Base-by-base conservation (phyloP, 2,113 vertebrate genomes). In the Agelaius phoeniceus region DNA sequence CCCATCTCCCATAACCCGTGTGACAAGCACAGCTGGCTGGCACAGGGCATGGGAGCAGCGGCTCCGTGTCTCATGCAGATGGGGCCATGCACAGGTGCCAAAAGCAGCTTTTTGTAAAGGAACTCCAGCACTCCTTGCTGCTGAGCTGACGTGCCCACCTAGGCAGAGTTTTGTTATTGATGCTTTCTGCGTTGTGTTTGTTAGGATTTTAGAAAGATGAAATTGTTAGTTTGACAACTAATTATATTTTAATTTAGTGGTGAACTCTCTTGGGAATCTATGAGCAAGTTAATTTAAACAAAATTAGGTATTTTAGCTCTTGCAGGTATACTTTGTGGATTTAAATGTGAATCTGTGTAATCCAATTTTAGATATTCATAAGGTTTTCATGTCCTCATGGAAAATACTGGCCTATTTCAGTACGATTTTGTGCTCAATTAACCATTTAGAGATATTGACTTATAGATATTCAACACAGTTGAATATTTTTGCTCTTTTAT, bases 361-460 rank as follows among this genome's bases (percentile, higher is more conserved):
- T 84, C 24, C n/a, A 4, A 6, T 39, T 87, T 86, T 84, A 81
- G 90, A 43, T 86, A 77, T 68, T 92, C 85, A 75, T 66, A 86
- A 74, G 31, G 33, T 72, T 90, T 78, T 61, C 23, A 72, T 92
- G 46, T 82, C 66, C 80, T 75, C 26, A 8, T 90, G 83, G 76
- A 93, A 93, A 89, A 89, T 76, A 55, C 26, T 75, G 61, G 65
- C 93, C 55, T 89, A 84, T 95, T 95, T 96, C 76, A 77, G 26
- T 78, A 72, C 74, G 68, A 86, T 88, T 97, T 90, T 92, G 68
- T 95, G 90, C 73, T 94, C 92, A 90, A 20, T 95, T 96, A 96
- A 92, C 80, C 62, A 75, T 41, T 77, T 68, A 15, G 31, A 68
- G 63, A 22, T 90, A 51, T 44, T 96, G 83, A 84, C 85, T 93